phyloP scores from a whole-genome alignment of 2,888 invertebrate genomes.

The Elmis aenea region DNA sequence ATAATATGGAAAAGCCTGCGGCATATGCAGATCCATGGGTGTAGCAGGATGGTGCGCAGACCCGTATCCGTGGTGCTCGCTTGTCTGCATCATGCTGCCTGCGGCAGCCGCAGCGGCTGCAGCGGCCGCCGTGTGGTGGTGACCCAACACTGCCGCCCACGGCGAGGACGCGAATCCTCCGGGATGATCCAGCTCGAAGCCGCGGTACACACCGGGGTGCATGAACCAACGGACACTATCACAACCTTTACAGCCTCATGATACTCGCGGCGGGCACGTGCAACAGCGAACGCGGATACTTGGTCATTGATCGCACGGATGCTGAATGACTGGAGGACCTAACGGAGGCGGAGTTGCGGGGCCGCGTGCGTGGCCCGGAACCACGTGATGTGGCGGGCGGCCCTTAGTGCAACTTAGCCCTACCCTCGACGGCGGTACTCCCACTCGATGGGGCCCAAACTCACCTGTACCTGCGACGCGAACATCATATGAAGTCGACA shows the following conservation, averaged over 20 bases:
- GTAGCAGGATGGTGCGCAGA: conserved; percentile 51
- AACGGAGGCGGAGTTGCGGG: conserved; percentile 48
- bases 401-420: conserved; percentile 32
- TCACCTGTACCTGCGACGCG: conserved; percentile 22
- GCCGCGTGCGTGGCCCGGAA: conserved; percentile 52
- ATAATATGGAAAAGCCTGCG: conserved; percentile 88
- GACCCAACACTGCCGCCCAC: conserved; percentile 69
- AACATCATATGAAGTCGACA: no score
- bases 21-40: conserved; percentile 89
- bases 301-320: conserved; percentile 58
- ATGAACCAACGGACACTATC: conserved; percentile 29
- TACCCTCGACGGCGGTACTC: conserved; percentile 35
- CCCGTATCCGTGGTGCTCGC: conserved; percentile 53
- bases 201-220: conserved; percentile 41
- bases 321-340: conserved; percentile 44
- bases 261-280: conserved; percentile 47
- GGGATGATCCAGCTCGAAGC: conserved; percentile 68
- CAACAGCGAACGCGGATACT: conserved; percentile 55
- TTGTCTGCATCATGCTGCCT: conserved; percentile 48
- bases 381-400: conserved; percentile 46
- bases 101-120: conserved; percentile 45
- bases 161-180: conserved; percentile 68
- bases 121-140: conserved; percentile 48
- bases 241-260: conserved; percentile 27
- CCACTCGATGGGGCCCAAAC: conserved; percentile 35